A percentile compares a stretch with the other conserved stretches of the same genome.
Conservation (phyloP, 2,797 vertebrate genomes). For the Coilia nasus region DNA sequence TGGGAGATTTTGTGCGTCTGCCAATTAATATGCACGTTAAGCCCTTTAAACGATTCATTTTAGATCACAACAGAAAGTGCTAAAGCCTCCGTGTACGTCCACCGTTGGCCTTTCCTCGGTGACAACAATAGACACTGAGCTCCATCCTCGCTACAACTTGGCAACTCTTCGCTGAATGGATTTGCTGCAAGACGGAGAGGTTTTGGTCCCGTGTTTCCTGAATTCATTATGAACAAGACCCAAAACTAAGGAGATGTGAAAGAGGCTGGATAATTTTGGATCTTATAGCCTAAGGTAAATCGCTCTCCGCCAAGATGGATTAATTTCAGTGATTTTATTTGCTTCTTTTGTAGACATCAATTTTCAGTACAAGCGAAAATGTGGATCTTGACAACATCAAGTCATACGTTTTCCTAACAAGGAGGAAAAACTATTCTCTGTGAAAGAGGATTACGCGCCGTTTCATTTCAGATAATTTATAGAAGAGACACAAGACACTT, state of each 20-base stretch:
- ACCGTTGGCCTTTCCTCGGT: slow-evolving; percentile 37
- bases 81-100: slow-evolving; percentile 40
- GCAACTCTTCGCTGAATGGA: slow-evolving; percentile 58
- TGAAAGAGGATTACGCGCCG: slow-evolving; percentile 46
- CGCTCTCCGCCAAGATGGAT: slow-evolving; percentile 55
- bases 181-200: slow-evolving; percentile 59
- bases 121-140: neutral
- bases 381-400: slow-evolving; percentile 61
- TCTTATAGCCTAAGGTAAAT: slow-evolving; percentile 14
- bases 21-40: slow-evolving; percentile 68
- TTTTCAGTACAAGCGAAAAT: slow-evolving; percentile 68
- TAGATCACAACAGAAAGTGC: slow-evolving; percentile 51
- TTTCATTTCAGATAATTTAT: neutral
- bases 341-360: slow-evolving; percentile 57
- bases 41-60: slow-evolving; percentile 61
- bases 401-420: slow-evolving; percentile 61
- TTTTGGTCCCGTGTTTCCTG: neutral
- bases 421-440: slow-evolving; percentile 42
- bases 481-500: slow-evolving; percentile 1
- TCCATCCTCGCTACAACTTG: slow-evolving; percentile 56
- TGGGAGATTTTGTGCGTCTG: slow-evolving; percentile 59
- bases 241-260: slow-evolving; percentile 39
- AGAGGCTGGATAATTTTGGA: slow-evolving; percentile 50
- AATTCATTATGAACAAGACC: slow-evolving; percentile 35
- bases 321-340: slow-evolving; percentile 57